Percentiles rank a stretch among this genome's conserved stretches.
phyloP scores from a whole-genome alignment of 92 coral and sea anemone genomes.

The Galaxea fascicularis region DNA sequence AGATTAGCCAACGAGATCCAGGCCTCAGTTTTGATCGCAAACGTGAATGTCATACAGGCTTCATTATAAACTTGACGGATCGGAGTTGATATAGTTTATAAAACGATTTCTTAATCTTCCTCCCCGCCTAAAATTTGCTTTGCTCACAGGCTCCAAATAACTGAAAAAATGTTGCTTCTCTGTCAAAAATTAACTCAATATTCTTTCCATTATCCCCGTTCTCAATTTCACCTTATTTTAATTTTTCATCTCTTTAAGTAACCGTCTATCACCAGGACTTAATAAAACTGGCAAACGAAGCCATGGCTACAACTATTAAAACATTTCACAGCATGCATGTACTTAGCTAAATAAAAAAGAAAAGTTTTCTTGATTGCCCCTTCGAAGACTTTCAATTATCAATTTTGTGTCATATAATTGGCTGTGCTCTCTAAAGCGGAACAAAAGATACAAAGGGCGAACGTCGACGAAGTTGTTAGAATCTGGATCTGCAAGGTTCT shows the following conservation, averaged over 20 bases:
- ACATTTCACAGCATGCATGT: neutral
- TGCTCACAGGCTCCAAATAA: neutral
- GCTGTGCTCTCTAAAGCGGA: neutral
- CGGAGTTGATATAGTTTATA: constrained; percentile 10
- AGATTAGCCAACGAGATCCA: neutral
- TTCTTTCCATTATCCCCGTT: too few species aligned
- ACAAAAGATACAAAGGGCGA: too few species aligned
- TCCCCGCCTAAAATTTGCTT: neutral
- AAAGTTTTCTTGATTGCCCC: neutral
- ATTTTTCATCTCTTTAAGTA: neutral
- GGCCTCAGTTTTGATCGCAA: neutral
- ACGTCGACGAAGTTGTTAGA: too few species aligned
- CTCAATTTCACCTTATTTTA: neutral
- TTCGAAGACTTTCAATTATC: neutral
- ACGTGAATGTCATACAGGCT: neutral
- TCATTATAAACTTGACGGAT: neutral
- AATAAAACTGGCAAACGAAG: neutral
- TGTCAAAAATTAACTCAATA: too few species aligned
- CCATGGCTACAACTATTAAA: neutral
- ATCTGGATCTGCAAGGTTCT: too few species aligned
- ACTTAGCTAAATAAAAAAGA: neutral
- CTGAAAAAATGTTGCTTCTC: too few species aligned
- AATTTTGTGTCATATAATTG: neutral
- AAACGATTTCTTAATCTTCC: constrained; percentile 15
- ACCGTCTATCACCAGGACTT: neutral